Base-by-base conservation (phyloP, 2,113 vertebrate genomes). In the Mus spicilegus region DNA sequence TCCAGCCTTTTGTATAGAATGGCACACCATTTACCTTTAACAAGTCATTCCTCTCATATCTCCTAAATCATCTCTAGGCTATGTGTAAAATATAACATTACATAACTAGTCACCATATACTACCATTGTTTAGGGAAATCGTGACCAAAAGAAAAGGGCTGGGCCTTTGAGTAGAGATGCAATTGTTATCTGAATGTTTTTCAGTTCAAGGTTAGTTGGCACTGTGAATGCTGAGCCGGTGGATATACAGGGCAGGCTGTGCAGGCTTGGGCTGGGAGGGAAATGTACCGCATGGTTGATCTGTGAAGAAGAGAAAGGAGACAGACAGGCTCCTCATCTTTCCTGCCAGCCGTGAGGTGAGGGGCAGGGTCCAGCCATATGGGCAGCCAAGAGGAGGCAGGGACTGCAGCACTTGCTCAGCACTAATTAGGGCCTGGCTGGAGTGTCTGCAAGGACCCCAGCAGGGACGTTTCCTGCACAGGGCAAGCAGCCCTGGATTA, bases 341-440 rank as follows among this genome's bases (percentile, higher is more conserved):
- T 56, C 69, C 67, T 75, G 6, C 86, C n/a, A 93, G 88, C 95
- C 56, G 56, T 13, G 2, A 96, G 86, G 56, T 13, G 2, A 96
- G 86, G 85, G 88, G 75, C 92, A 78, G 73, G 63, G 91, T 84
- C 91, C 88, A 85, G 96, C 97, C 95, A 96, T 95, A 93, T 96
- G 96, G 95, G 56, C 93, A 63, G 63, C n/a, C 72, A 1, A 5
- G 90, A 92, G 97, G 96, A 90, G 90, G 95, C 78, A 90, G 88
- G n/a, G 70, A 46, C 39, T 49, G 69, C 39, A 24, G 72, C 73
- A 87, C 95, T 73, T 82, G 95, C 89, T 94, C 91, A 73, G 75
- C 24, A 42, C 86, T 89, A 70, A 95, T 95, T n/a, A 92, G 89
- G 86, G 39, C 90, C 91, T 91, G 96, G 93, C 93, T 95, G 93